A percentile compares a stretch with the other conserved stretches of the same genome.
These are phyloP conservation scores for Apaloderma vittatum DNA, from an alignment of 2,113 vertebrate species.

Conservation along the genomic window DNA sequence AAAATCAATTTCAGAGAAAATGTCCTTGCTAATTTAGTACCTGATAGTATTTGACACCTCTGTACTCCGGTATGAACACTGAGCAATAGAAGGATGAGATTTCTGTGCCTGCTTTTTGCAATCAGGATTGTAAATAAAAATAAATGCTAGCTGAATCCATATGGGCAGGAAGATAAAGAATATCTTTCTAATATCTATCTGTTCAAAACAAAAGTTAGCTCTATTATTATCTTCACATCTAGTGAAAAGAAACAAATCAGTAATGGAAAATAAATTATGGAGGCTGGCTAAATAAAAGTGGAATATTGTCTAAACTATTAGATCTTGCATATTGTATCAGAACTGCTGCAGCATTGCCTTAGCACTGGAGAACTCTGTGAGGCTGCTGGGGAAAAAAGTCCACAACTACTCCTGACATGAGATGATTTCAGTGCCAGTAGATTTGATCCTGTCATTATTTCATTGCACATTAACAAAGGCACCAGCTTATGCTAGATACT, in stretches of 20 bases:
- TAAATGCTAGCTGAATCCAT: conserved; percentile 27
- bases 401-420: not conserved
- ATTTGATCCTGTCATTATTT: conserved; percentile 27
- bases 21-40: conserved; percentile 79
- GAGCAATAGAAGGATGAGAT: conserved; percentile 9
- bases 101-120: not conserved
- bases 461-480: conserved; percentile 22
- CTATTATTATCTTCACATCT: not conserved
- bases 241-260: conserved; percentile 14
- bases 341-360: not conserved
- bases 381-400: not conserved
- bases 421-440: not conserved
- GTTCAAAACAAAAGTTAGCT: conserved; percentile 6
- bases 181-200: not conserved
- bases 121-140: conserved; percentile 35
- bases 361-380: not conserved
- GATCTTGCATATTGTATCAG: not conserved
- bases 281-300: not conserved
- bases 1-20: conserved; percentile 86
- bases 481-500: conserved; percentile 18
- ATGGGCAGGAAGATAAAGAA: conserved; percentile 37
- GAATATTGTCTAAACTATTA: not conserved
- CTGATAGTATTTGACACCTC: conserved; percentile 72
- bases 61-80: conserved; percentile 14
- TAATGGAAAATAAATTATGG: conserved; percentile 14